Percentiles rank a stretch among this genome's conserved stretches.
Evolutionary conservation across 2,888 invertebrate species (phyloP).

Genomic region (Cheilosia vulpina): DNA sequence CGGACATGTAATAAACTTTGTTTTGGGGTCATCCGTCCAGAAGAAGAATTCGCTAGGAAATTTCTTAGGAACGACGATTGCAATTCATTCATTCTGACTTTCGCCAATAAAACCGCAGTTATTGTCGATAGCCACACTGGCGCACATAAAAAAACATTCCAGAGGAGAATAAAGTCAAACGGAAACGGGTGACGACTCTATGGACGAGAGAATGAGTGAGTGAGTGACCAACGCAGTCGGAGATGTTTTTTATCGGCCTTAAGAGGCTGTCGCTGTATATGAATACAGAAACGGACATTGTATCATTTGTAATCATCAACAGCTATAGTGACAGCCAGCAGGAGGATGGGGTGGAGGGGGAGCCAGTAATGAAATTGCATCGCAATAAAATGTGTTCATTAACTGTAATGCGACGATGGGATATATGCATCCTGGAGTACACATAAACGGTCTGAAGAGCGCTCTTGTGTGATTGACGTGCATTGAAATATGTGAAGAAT

Average conservation of each 20-base stretch:
- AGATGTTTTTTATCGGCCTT: constrained; percentile 50
- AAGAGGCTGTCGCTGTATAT: constrained; percentile 13
- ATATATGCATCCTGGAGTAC: constrained; percentile 12
- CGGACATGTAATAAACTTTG: constrained; percentile 18
- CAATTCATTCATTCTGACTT: not conserved
- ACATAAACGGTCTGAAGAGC: constrained; percentile 5
- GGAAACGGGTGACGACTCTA: constrained; percentile 20
- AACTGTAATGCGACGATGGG: constrained; percentile 39
- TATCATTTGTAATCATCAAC: constrained; percentile 31
- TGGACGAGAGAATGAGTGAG: constrained; percentile 15
- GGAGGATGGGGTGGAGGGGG: not conserved
- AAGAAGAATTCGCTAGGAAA: not conserved
- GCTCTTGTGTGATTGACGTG: constrained; percentile 12
- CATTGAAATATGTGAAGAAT: constrained; percentile 18
- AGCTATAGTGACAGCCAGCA: not conserved
- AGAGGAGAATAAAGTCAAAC: constrained; percentile 17
- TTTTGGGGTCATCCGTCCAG: constrained; percentile 18
- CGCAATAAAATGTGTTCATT: constrained; percentile 32
- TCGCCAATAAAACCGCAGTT: not conserved
- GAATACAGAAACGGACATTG: constrained; percentile 23
- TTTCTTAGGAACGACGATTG: not conserved
- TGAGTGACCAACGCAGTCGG: constrained; percentile 26
- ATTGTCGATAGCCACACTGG: not conserved
- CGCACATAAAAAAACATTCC: not conserved
- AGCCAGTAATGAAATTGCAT: constrained; percentile 27